phyloP scores from a whole-genome alignment of 2,888 invertebrate genomes.

The Dermolepida albohirtum region DNA sequence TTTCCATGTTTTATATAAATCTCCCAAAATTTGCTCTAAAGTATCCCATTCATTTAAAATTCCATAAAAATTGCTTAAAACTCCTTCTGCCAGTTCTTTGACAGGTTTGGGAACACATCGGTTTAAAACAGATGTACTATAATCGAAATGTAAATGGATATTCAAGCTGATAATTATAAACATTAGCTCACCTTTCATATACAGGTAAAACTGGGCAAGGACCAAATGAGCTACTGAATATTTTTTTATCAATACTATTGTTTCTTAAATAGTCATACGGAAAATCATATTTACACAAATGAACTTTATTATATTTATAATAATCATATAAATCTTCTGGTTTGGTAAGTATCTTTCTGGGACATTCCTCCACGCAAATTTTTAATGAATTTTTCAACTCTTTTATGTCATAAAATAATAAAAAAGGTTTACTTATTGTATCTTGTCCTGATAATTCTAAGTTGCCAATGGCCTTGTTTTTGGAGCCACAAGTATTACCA shows the following conservation, averaged over 20 bases:
- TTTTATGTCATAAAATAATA: constrained; percentile 86
- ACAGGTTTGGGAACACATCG: constrained; percentile 86
- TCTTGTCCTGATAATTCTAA: constrained; percentile 84
- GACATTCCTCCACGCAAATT: constrained; percentile 92
- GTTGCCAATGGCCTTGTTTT: constrained; percentile 80
- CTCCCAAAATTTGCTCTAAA: constrained; percentile 88
- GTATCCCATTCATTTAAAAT: constrained; percentile 90
- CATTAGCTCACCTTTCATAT: constrained; percentile 71
- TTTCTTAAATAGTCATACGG: constrained; percentile 68
- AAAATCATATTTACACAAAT: constrained; percentile 81
- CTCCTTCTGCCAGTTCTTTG: constrained; percentile 72
- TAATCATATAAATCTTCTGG: constrained; percentile 78
- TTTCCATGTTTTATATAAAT: constrained; percentile 89
- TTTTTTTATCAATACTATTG: constrained; percentile 50
- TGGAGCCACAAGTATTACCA: constrained; percentile 93
- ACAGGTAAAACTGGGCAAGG: constrained; percentile 86
- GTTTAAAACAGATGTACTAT: constrained; percentile 82
- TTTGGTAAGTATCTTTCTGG: constrained; percentile 73
- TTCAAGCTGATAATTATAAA: background rate
- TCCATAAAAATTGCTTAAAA: constrained; percentile 80
- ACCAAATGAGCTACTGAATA: constrained; percentile 69
- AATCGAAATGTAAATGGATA: constrained; percentile 36
- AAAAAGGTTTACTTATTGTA: constrained; percentile 79
- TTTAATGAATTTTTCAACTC: constrained; percentile 82
- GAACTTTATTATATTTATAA: constrained; percentile 78